These are phyloP conservation scores for Bucco capensis DNA, from an alignment of 2,113 vertebrate genomes.

Conservation along the genomic window DNA sequence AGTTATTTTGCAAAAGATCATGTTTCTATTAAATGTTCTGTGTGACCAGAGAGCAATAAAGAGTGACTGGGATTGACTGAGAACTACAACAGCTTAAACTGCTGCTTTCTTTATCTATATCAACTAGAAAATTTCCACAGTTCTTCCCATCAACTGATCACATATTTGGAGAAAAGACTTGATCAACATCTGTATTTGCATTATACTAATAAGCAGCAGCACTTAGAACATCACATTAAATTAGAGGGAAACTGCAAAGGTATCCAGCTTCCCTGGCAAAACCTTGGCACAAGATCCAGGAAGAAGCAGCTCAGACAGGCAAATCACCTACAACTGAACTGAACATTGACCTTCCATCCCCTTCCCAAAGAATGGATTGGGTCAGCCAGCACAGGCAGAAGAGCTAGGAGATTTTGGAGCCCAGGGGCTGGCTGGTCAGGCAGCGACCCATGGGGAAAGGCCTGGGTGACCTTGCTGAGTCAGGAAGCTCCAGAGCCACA, in stretches of 20 bases:
- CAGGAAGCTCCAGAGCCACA: background rate
- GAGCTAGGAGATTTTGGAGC: background rate
- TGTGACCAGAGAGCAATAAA: background rate
- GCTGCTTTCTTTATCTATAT: background rate
- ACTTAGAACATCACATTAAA: background rate
- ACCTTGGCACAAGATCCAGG: background rate
- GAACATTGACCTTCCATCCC: background rate
- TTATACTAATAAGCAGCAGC: background rate
- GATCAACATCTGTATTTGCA: background rate
- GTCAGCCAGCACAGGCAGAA: background rate
- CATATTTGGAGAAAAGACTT: background rate
- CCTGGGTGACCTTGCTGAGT: accelerated
- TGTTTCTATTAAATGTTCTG: background rate
- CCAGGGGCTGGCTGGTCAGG: background rate
- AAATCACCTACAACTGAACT: background rate
- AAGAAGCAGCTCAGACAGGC: background rate
- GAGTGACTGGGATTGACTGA: background rate
- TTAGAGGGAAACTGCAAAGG: background rate
- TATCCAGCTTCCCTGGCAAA: background rate
- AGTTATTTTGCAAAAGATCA: background rate
- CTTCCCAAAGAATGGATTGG: accelerated
- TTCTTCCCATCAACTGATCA: background rate
- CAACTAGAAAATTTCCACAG: background rate
- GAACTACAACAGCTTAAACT: background rate
- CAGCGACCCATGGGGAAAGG: accelerated